Conservation (phyloP, 2,888 invertebrate genomes). For the Rapana venosa region DNA sequence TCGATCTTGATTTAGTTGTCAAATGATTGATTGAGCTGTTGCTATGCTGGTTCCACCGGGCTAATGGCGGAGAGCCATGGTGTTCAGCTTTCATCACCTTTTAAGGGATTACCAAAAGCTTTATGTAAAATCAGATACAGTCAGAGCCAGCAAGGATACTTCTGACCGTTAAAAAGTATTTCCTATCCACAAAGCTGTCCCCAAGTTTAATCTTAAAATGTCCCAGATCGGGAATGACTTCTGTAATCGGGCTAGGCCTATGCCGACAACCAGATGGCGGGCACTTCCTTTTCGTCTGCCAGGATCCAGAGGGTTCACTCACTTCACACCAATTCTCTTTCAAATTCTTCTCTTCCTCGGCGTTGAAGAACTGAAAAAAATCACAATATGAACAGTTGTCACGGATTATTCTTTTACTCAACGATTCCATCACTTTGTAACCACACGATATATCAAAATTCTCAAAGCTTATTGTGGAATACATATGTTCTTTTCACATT, state of each 20-base stretch:
- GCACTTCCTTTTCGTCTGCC: background rate
- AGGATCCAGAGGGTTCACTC: background rate
- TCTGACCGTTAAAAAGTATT: background rate
- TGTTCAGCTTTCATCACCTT: constrained; percentile 36
- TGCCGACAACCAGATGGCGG: constrained; percentile 26
- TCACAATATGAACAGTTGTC: background rate
- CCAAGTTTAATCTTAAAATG: background rate
- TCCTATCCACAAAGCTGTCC: background rate
- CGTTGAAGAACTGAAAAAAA: constrained; percentile 3
- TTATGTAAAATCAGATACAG: background rate
- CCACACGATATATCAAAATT: constrained; percentile 6
- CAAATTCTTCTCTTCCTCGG: constrained; percentile 23
- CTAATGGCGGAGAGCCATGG: constrained; percentile 22
- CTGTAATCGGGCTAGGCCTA: background rate
- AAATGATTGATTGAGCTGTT: background rate
- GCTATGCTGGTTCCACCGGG: constrained; percentile 12
- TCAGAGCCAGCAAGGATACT: background rate
- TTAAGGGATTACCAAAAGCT: background rate
- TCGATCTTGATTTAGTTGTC: background rate
- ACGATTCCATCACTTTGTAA: constrained; percentile 30
- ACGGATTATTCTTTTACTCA: background rate
- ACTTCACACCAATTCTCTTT: constrained; percentile 13
- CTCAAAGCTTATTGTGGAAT: background rate
- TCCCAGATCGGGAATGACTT: background rate
- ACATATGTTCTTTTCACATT: background rate